Base-by-base conservation (phyloP, 2,888 invertebrate genomes). In the Standfussiana lucernea region DNA sequence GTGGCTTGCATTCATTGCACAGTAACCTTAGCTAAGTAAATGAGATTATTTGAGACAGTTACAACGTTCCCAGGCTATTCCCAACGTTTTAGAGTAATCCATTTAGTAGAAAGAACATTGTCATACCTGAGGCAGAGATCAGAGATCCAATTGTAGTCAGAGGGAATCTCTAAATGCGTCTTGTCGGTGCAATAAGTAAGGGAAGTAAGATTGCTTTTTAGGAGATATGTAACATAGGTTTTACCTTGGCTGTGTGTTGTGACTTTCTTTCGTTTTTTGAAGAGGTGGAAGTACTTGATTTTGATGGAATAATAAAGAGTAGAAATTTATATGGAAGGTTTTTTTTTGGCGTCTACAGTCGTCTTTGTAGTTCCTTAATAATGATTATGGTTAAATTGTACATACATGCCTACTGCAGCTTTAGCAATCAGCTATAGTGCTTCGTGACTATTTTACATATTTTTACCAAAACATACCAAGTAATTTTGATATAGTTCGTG, bases 21-120 rank as follows among this genome's bases (percentile, higher is more conserved):
- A 6, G 37, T 35, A 28, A 35, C 42, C 32, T 53, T n/a, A 66
- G 40, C 40, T 65, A 66, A 64, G 24, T 64, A 82, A 79, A 21
- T 75, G 21, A 68, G 47, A n/a, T 82, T 68, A 68, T 68, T 76
- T 8, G n/a, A 79, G 68, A 65, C 68, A 76, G 75, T 45, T 75
- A 82, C 47, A 59, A 21, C 53, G 18, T 53, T 76, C 18, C 67
- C 40, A 10, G 64, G 76, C 56, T 59, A 75, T 50, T 15, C 2
- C 11, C 11, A 47, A 56, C 81, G 56, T 28, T 82, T 66, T 77
- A 62, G 35, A 59, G 13, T 77, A 80, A 80, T 77, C 78, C 61
- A 47, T 71, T 83, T 47, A 61, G 47, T 56, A 5, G 13, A 62
- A 53, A 78, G 71, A 66, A 71, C 78, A 35, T 62, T 47, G 47